Percentiles rank a stretch among this genome's conserved stretches.
These are phyloP conservation scores for Byasa hedistus DNA, from an alignment of 2,888 invertebrate species.

Conservation along the genomic window DNA sequence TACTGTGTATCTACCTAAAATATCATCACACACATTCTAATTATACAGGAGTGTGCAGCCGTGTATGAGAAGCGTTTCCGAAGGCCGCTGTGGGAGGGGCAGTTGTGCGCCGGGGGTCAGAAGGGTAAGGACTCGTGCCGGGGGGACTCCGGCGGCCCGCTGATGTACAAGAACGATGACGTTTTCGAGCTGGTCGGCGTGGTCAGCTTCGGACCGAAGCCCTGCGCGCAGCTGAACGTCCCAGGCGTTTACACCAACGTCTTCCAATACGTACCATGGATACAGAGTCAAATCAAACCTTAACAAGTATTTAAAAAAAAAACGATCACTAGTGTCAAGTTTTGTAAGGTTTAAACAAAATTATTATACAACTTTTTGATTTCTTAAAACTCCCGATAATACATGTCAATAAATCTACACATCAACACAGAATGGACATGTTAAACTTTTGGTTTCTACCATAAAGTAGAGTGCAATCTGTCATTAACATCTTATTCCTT, in stretches of 20 bases:
- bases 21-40: not conserved
- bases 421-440: too few relatives aligned
- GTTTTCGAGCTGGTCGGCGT: slow-evolving; percentile 66
- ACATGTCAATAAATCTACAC: too few relatives aligned
- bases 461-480: too few relatives aligned
- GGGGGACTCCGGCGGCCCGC: slow-evolving; percentile 83
- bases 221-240: slow-evolving; percentile 78
- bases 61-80: slow-evolving; percentile 36
- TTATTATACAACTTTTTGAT: too few relatives aligned
- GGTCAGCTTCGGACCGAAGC: slow-evolving; percentile 82
- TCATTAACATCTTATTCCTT: too few relatives aligned
- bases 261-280: slow-evolving; percentile 80
- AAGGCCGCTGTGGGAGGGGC: slow-evolving; percentile 42
- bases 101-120: slow-evolving; percentile 81
- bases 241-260: slow-evolving; percentile 84
- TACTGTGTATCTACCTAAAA: too few relatives aligned
- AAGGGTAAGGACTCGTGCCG: slow-evolving; percentile 79
- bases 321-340: too few relatives aligned
- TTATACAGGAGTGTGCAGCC: slow-evolving; percentile 41
- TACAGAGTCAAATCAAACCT: slow-evolving; percentile 52
- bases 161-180: slow-evolving; percentile 64
- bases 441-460: too few relatives aligned
- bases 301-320: slow-evolving; percentile 26
- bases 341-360: too few relatives aligned
- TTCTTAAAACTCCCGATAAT: too few relatives aligned